Conservation (phyloP, 2,797 vertebrate species). For the Pogonophryne albipinna region DNA sequence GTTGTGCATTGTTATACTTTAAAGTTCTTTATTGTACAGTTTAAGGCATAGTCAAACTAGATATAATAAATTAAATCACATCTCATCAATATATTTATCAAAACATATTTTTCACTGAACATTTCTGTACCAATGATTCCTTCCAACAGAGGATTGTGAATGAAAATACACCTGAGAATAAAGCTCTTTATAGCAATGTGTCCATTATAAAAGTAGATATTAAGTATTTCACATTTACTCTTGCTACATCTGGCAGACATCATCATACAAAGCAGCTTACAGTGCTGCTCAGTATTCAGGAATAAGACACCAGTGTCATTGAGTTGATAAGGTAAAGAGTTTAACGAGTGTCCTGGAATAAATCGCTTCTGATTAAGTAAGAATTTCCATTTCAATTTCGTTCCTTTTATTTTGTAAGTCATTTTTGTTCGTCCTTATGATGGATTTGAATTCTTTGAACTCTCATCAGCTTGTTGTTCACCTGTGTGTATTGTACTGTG, state of each 20-base stretch:
- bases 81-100: background rate
- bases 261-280: slow-evolving; percentile 44
- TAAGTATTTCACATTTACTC: slow-evolving; percentile 22
- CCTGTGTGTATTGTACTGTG: no score
- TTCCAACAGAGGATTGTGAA: no score
- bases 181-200: slow-evolving; percentile 13
- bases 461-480: background rate
- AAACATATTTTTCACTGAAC: background rate
- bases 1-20: slow-evolving; percentile 18
- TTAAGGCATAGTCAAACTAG: background rate
- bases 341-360: slow-evolving; percentile 1
- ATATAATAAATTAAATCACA: background rate
- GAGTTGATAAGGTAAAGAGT: slow-evolving; percentile 14
- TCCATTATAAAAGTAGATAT: slow-evolving; percentile 25
- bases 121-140: no score
- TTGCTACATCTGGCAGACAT: slow-evolving; percentile 19
- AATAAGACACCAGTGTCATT: slow-evolving; percentile 34
- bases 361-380: background rate
- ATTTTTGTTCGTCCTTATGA: background rate
- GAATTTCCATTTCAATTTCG: background rate
- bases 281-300: slow-evolving; percentile 41
- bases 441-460: background rate
- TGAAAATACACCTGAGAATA: background rate
- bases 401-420: background rate
- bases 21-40: background rate